These are phyloP conservation scores for Spodoptera picta DNA, from an alignment of 2,888 invertebrate species.

Conservation along the genomic window DNA sequence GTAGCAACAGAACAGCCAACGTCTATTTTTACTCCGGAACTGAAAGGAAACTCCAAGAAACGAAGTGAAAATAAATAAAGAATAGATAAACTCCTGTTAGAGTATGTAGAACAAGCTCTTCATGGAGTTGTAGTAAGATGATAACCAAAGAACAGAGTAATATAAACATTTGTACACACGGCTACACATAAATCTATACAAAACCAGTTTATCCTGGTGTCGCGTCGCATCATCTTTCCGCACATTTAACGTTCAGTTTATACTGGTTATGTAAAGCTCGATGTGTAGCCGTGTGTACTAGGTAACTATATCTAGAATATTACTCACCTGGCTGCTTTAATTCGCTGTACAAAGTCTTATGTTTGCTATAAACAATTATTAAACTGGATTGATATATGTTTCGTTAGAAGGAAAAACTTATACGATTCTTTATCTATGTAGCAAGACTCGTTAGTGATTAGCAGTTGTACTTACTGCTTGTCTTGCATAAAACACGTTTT, in stretches of 20 bases:
- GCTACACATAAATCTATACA: too few relatives aligned
- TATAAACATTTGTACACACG: constrained; percentile 23
- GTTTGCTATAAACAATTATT: constrained; percentile 20
- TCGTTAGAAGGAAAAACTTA: too few relatives aligned
- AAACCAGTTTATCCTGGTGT: too few relatives aligned
- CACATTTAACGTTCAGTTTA: too few relatives aligned
- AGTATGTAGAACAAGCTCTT: constrained; percentile 23
- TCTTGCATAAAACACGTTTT: too few relatives aligned
- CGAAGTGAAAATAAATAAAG: constrained; percentile 24
- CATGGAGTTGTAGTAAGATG: constrained; percentile 16
- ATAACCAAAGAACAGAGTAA: constrained; percentile 16
- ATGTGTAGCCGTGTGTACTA: not conserved
- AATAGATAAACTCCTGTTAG: constrained; percentile 28
- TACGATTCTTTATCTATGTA: too few relatives aligned
- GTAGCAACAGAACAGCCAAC: not conserved
- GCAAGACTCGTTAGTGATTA: too few relatives aligned
- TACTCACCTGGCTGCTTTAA: constrained; percentile 28
- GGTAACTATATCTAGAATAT: constrained; percentile 29
- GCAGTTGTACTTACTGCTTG: too few relatives aligned
- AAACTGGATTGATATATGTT: too few relatives aligned
- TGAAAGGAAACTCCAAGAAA: constrained; percentile 16
- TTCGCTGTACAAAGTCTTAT: constrained; percentile 25
- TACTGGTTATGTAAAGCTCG: too few relatives aligned
- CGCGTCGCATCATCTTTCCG: too few relatives aligned
- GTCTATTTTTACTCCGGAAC: constrained; percentile 14